These are phyloP conservation scores for Centropus bengalensis DNA, from an alignment of 2,113 vertebrate species.

Conservation along the genomic window DNA sequence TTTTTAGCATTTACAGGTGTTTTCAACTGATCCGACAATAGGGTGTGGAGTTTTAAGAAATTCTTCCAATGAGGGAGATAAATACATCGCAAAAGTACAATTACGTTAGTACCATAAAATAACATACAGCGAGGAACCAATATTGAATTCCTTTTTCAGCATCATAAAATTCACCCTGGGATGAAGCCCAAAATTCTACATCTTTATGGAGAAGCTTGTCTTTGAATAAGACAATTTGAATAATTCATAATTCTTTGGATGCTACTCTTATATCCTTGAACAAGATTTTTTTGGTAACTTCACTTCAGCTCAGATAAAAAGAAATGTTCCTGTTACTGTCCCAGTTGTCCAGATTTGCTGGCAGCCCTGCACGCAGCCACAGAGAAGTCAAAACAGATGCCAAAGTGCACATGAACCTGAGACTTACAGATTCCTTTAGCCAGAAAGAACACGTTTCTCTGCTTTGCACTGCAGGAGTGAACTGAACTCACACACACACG, in stretches of 20 bases:
- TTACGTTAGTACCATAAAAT: not conserved
- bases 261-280: not conserved
- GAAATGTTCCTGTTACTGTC: not conserved
- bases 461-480: not conserved
- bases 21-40: not conserved
- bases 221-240: no score
- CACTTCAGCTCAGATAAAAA: not conserved
- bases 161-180: not conserved
- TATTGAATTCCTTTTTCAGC: not conserved
- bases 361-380: not conserved
- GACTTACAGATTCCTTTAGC: not conserved
- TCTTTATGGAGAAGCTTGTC: not conserved
- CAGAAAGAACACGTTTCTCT: not conserved
- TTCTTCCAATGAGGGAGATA: not conserved
- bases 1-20: no score
- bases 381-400: not conserved
- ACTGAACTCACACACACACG: not conserved
- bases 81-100: not conserved
- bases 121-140: no score
- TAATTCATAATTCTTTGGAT: not conserved
- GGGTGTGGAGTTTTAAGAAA: not conserved
- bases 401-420: accelerated
- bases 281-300: not conserved
- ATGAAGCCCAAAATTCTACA: not conserved
- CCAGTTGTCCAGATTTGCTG: not conserved